Base-by-base conservation (phyloP, 2,888 invertebrate genomes). In the Mechanitis mazaeus region DNA sequence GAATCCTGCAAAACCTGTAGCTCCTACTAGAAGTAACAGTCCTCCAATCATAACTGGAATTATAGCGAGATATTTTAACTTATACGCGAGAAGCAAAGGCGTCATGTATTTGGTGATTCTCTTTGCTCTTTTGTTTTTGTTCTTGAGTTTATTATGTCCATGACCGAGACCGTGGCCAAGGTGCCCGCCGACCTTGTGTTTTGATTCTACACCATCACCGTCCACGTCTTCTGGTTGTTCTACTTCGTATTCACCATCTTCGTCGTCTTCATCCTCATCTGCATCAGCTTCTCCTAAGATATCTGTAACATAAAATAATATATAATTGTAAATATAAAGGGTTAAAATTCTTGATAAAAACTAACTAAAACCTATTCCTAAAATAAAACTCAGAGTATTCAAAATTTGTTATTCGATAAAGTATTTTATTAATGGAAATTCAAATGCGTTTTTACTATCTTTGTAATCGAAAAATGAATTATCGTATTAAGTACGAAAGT, bases 1-100 rank as follows among this genome's bases (percentile, higher is more conserved):
- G 86, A 96, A 96, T 68, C 96, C 96, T 31, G 95, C 96, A 63
- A 96, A 80, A 28, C 95, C 95, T 0, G 96, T 95, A 0, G 95
- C 94, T 64, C 95, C 95, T 3, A 94, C 93, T 56, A 96, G 80
- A 7, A 96, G 84, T 1, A 95, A 85, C 33, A 96, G 81, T 5
- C 93, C 93, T 58, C 95, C 94, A 68, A 96, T 91, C 78, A 96
- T 80, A 0, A 95, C 91, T 1, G 96, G 96, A 47, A 96, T 92
- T 59, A 96, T 78, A 1, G 95, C 93, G 71, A 96, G 92, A 80
- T 94, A 95, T 79, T 96, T 96, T 76, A 96, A 83, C 81, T 96
- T 96, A 82, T 96, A 96, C 0, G 96, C 96, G 72, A 96, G 75
- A 42, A 96, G 85, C 28, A 96, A 85, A 0, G 96, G 95, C 72